Evolutionary conservation across 2,888 invertebrate genomes (phyloP).

Genomic region (Drosophila fulvimacula): DNA sequence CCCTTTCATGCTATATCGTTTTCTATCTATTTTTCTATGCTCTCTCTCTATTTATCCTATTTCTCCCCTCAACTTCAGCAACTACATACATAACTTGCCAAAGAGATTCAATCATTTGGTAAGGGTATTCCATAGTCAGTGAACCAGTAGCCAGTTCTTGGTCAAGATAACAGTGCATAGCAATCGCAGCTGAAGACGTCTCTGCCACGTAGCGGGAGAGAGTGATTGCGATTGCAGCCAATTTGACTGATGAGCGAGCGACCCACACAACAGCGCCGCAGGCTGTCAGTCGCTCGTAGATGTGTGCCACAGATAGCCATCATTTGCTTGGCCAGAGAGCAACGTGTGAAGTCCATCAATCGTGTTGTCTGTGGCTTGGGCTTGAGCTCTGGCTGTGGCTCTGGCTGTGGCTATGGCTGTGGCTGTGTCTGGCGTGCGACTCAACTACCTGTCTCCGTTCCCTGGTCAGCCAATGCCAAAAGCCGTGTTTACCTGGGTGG

Average conservation of each 20-base stretch:
- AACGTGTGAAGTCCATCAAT: constrained; percentile 82
- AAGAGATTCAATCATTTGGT: not conserved
- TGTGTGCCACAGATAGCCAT: constrained; percentile 69
- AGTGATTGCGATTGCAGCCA: constrained; percentile 63
- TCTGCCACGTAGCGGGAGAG: constrained; percentile 31
- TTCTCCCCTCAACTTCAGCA: too few species aligned
- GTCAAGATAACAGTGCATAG: constrained; percentile 13
- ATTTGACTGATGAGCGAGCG: constrained; percentile 75
- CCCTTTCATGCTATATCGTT: too few species aligned
- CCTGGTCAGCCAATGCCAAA: constrained; percentile 49
- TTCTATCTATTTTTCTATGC: not conserved
- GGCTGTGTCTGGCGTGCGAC: constrained; percentile 70
- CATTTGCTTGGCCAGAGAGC: constrained; percentile 48
- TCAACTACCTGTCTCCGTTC: constrained; percentile 48
- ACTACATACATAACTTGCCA: too few species aligned
- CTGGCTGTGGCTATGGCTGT: constrained; percentile 6
- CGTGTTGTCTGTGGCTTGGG: constrained; percentile 41
- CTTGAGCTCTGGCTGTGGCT: constrained; percentile 13
- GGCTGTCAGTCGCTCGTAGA: constrained; percentile 35
- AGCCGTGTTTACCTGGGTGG: constrained; percentile 67
- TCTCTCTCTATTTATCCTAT: not conserved
- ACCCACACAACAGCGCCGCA: constrained; percentile 72
- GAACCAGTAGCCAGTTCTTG: not conserved
- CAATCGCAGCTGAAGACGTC: not conserved
- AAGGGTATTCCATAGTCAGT: constrained; percentile 2